Conservation (phyloP, 2,888 invertebrate species). For the Hypomecis punctinalis region DNA sequence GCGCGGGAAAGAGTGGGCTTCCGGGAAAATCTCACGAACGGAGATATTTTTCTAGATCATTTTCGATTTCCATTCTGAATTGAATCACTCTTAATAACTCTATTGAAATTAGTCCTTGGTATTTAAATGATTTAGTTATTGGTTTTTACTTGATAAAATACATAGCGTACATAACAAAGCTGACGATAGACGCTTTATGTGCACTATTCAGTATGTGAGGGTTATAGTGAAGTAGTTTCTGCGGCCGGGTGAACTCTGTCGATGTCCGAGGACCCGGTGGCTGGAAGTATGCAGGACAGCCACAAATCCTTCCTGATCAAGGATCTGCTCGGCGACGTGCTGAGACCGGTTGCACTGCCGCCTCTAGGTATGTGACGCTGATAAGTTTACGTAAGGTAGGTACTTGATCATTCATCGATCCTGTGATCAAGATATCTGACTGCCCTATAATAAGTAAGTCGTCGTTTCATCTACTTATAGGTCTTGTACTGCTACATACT, state of each 20-base stretch:
- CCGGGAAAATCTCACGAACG: slow-evolving; percentile 25
- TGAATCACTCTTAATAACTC: neutral
- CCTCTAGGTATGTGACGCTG: slow-evolving; percentile 46
- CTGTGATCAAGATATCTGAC: neutral
- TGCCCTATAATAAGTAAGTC: no score
- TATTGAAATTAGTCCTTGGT: no score
- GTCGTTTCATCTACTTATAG: no score
- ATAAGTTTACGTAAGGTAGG: neutral
- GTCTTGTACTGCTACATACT: no score
- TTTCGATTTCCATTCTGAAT: neutral
- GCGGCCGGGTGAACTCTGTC: neutral
- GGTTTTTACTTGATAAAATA: no score
- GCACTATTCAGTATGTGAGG: slow-evolving; percentile 12
- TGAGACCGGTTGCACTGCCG: slow-evolving; percentile 68
- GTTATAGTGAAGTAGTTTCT: neutral
- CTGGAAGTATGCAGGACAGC: slow-evolving; percentile 84
- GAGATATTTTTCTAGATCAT: neutral
- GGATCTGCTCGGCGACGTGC: slow-evolving; percentile 92
- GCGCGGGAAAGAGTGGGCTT: slow-evolving; percentile 76
- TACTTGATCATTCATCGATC: neutral
- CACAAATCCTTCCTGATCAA: slow-evolving; percentile 93
- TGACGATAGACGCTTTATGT: no score
- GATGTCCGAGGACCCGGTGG: slow-evolving; percentile 44
- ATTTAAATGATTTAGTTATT: no score
- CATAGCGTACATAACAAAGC: no score